phyloP scores from a whole-genome alignment of 2,797 vertebrate genomes.

The Sebastes iracundus region DNA sequence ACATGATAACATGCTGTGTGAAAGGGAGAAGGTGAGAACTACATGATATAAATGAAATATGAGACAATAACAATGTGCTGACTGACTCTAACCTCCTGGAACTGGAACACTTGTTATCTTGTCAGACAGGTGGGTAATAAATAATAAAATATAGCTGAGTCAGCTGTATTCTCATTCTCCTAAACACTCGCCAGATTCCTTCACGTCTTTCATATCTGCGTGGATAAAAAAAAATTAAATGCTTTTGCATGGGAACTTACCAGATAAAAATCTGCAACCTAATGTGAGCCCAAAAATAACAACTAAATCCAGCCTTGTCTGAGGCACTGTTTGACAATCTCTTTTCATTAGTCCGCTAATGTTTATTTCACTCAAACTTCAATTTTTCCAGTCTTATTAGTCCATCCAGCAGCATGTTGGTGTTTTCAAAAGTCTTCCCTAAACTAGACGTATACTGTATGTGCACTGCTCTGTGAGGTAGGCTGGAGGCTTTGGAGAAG shows the following conservation, averaged over 20 bases:
- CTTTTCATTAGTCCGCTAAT: not conserved
- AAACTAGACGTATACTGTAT: not conserved
- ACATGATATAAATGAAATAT: not conserved
- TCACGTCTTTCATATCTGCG: not conserved
- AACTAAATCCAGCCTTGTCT: not conserved
- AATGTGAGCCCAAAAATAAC: constrained; percentile 9
- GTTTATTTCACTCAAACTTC: not conserved
- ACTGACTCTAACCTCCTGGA: not conserved
- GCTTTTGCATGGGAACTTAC: not conserved
- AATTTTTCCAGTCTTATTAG: not conserved
- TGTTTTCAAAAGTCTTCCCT: not conserved
- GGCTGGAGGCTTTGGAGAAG: not conserved
- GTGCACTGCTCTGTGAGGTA: not conserved
- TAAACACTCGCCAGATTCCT: not conserved
- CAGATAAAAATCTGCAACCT: not conserved
- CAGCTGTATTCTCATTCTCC: not conserved
- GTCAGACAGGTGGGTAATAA: not conserved
- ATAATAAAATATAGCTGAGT: not conserved
- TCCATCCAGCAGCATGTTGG: not conserved
- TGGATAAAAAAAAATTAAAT: not conserved
- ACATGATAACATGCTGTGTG: not conserved
- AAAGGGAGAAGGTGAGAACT: not conserved
- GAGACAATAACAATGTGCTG: constrained; percentile 7
- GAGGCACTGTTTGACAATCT: not conserved
- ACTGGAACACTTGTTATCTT: constrained; percentile 1